phyloP scores from a whole-genome alignment of 92 coral and sea anemone genomes.

The Palythoa heliodiscus region DNA sequence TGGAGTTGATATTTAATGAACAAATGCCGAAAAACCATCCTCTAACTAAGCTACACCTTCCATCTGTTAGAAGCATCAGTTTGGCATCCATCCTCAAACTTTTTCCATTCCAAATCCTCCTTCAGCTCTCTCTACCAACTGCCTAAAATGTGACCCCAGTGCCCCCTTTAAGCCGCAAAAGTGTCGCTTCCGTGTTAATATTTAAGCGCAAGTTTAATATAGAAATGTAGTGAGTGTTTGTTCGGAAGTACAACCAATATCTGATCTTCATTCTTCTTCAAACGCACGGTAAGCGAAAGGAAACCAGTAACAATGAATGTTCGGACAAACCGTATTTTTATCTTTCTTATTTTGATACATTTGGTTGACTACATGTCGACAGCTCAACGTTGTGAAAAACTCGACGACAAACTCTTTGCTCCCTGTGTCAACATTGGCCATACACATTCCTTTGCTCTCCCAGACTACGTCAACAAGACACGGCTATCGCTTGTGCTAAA shows the following conservation, averaged over 20 bases:
- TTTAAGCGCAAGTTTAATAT: not conserved
- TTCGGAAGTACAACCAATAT: not conserved
- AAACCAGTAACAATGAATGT: not conserved
- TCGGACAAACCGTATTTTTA: not conserved
- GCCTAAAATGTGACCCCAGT: too few relatives aligned
- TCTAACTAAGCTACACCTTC: too few relatives aligned
- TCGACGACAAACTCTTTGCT: slow-evolving; percentile 22
- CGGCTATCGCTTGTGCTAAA: slow-evolving; percentile 1
- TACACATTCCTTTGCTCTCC: slow-evolving; percentile 14
- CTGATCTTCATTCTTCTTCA: not conserved
- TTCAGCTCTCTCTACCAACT: too few relatives aligned
- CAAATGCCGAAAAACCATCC: too few relatives aligned
- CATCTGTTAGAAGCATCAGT: too few relatives aligned
- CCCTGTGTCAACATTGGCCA: slow-evolving; percentile 38
- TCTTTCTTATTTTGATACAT: not conserved
- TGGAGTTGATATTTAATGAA: too few relatives aligned
- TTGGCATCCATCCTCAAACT: too few relatives aligned
- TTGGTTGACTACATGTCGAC: not conserved
- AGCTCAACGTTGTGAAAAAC: slow-evolving; percentile 39
- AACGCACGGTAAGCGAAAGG: not conserved
- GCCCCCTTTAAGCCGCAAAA: too few relatives aligned
- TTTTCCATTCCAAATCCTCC: too few relatives aligned
- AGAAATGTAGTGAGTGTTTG: not conserved
- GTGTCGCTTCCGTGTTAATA: not conserved
- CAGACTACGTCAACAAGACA: slow-evolving; percentile 38